A percentile compares a stretch with the other conserved stretches of the same genome.
phyloP scores from a whole-genome alignment of 2,888 invertebrate genomes.

The Odiellus spinosus region DNA sequence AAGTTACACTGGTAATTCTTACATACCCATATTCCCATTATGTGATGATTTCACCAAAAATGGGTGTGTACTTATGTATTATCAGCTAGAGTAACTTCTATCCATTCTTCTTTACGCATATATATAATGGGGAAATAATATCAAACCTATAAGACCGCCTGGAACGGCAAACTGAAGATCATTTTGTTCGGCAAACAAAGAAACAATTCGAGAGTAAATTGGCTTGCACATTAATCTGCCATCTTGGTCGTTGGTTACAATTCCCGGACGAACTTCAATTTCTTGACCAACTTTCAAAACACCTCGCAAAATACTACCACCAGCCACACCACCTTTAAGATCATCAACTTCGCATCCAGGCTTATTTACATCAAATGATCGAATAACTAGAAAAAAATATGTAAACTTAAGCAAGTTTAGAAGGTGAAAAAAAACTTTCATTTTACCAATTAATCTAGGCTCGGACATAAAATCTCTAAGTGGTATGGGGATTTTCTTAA shows the following conservation, averaged over 20 bases:
- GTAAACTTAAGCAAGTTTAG: too few species aligned
- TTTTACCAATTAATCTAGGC: constrained; percentile 61
- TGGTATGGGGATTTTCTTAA: constrained; percentile 95
- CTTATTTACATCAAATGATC: constrained; percentile 98
- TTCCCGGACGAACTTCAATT: constrained; percentile 93
- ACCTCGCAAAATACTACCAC: constrained; percentile 91
- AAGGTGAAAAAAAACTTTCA: not conserved
- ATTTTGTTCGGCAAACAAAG: constrained; percentile 94
- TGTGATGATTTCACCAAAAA: too few species aligned
- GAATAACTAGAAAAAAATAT: constrained; percentile 31
- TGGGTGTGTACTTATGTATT: too few species aligned
- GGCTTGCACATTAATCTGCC: constrained; percentile 91
- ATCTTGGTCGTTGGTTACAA: constrained; percentile 90
- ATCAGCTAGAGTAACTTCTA: too few species aligned
- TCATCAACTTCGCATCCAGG: constrained; percentile 98
- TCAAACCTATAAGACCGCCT: constrained; percentile 92
- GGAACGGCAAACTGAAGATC: constrained; percentile 95
- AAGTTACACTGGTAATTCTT: too few species aligned
- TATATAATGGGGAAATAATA: too few species aligned
- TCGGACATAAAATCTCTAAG: constrained; percentile 83
- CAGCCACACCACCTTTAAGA: constrained; percentile 95
- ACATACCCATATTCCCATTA: too few species aligned
- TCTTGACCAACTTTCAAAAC: constrained; percentile 81
- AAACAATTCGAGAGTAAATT: constrained; percentile 91
- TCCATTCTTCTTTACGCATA: too few species aligned